Evolutionary conservation across 2,888 invertebrate genomes (phyloP).

Genomic region (Pollenia amentaria): DNA sequence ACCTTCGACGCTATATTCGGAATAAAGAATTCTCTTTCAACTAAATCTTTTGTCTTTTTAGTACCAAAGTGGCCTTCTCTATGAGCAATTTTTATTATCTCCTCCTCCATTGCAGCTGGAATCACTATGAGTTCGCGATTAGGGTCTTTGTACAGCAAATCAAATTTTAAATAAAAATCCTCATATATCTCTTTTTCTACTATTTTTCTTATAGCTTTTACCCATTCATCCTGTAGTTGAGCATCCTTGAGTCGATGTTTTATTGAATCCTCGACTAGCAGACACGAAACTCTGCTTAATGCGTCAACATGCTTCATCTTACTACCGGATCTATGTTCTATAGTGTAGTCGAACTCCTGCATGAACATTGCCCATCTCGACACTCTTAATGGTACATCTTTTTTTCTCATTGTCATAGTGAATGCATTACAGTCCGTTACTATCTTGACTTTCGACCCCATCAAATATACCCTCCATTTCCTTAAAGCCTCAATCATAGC

Average conservation of each 20-base stretch:
- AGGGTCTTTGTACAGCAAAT: slow-evolving; percentile 59
- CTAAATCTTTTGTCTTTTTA: not conserved
- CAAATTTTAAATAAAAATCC: slow-evolving; percentile 63
- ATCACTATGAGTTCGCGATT: too few species aligned
- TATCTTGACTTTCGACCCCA: too few species aligned
- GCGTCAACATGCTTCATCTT: slow-evolving; percentile 67
- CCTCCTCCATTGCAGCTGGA: too few species aligned
- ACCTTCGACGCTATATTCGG: not conserved
- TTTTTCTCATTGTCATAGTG: slow-evolving; percentile 52
- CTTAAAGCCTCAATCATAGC: slow-evolving; percentile 60
- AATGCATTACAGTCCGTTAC: too few species aligned
- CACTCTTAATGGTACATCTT: not conserved
- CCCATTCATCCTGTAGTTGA: too few species aligned
- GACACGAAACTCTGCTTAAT: slow-evolving; percentile 56
- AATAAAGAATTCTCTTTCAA: not conserved
- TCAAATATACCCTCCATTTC: slow-evolving; percentile 78
- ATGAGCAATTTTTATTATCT: too few species aligned
- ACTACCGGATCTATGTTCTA: slow-evolving; percentile 62
- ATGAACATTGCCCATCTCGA: not conserved
- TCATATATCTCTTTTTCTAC: slow-evolving; percentile 55
- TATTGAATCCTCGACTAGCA: slow-evolving; percentile 62
- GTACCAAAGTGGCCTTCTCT: too few species aligned
- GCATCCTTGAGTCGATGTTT: too few species aligned
- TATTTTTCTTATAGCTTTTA: slow-evolving; percentile 62
- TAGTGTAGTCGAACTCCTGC: slow-evolving; percentile 22